Evolutionary conservation across 2,113 vertebrate species (phyloP).

Genomic region (Macroglossus sobrinus): DNA sequence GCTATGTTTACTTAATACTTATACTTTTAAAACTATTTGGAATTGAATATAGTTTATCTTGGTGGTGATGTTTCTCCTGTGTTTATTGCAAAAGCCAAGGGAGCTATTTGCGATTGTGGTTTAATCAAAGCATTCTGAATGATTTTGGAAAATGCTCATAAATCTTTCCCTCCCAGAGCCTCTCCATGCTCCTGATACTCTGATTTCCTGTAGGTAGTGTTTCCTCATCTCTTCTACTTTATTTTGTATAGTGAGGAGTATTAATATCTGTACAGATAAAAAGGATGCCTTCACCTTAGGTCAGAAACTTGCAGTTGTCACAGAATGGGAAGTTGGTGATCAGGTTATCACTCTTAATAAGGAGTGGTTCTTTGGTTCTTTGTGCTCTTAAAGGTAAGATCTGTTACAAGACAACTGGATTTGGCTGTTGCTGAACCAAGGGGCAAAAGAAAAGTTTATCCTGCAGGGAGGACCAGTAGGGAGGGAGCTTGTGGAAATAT

Average conservation of each 20-base stretch:
- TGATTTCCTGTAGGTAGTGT: not conserved
- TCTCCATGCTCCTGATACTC: not conserved
- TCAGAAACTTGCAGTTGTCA: constrained; percentile 1
- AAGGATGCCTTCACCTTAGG: not conserved
- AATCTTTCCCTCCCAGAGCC: not conserved
- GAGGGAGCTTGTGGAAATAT: constrained; percentile 4
- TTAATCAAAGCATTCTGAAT: not conserved
- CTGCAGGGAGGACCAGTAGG: not conserved
- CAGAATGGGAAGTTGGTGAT: not conserved
- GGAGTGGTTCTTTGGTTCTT: not conserved
- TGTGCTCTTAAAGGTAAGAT: not conserved
- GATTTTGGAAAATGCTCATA: not conserved
- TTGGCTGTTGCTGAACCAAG: not conserved
- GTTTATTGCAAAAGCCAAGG: not conserved
- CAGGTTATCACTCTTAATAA: not conserved
- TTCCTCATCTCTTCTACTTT: not conserved
- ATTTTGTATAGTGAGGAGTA: not conserved
- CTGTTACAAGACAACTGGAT: not conserved
- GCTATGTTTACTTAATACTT: constrained; percentile 19
- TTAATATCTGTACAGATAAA: not conserved
- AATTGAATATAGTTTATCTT: not conserved
- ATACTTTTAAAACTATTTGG: not conserved
- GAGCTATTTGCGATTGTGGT: not conserved
- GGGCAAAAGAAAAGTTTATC: constrained; percentile 7
- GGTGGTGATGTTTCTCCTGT: not conserved